Percentiles rank a stretch among this genome's conserved stretches.
Conservation (phyloP, 2,797 vertebrate genomes). For the Coccyzus lansbergi region DNA sequence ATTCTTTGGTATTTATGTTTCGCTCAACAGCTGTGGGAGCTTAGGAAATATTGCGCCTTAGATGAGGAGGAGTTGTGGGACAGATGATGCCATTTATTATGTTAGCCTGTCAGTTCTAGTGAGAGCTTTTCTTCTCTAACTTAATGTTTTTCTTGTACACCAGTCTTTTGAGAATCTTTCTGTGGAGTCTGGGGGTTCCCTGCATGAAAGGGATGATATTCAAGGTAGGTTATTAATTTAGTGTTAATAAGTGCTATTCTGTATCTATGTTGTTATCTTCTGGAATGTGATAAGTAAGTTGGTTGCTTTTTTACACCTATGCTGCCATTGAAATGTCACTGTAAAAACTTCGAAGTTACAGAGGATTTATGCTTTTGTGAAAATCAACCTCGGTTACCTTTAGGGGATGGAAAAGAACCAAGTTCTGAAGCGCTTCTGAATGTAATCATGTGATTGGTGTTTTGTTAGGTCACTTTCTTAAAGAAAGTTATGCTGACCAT, state of each 20-base stretch:
- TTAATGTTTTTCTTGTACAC: conserved; percentile 33
- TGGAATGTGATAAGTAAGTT: background rate
- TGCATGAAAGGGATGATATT: conserved; percentile 91
- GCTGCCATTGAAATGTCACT: background rate
- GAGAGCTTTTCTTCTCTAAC: conserved; percentile 50
- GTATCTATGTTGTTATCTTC: background rate
- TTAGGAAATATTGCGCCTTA: conserved; percentile 23
- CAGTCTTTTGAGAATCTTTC: conserved; percentile 95
- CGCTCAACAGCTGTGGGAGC: background rate
- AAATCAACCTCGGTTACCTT: background rate
- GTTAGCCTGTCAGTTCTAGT: background rate
- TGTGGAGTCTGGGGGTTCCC: conserved; percentile 87
- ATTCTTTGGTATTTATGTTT: conserved; percentile 19
- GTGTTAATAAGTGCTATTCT: background rate
- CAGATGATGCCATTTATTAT: background rate
- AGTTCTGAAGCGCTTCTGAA: background rate
- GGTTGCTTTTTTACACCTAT: background rate
- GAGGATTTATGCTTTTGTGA: background rate
- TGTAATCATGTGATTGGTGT: background rate
- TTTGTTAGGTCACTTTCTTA: conserved; percentile 12
- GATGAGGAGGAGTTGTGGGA: background rate
- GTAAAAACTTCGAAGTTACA: background rate
- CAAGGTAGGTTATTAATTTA: conserved; percentile 73
- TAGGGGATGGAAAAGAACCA: accelerated
- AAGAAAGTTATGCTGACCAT: conserved; percentile 45